Conservation (phyloP, 1,140 invertebrate species). For the Antheraea pernyi region DNA sequence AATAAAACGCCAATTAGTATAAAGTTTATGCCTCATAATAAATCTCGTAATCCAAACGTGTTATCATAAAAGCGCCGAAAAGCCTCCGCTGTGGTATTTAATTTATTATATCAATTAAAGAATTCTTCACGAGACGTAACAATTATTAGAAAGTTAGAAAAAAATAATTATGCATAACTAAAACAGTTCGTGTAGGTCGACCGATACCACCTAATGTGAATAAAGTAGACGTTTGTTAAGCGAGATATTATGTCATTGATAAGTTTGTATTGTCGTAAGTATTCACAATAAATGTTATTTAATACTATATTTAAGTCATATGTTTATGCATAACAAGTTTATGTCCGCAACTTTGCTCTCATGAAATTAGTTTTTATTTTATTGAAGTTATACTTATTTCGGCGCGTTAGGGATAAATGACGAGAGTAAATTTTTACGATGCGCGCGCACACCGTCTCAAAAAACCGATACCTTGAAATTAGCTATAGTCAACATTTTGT, state of each 20-base stretch:
- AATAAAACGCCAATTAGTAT: slow-evolving; percentile 55
- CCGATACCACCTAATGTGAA: background rate
- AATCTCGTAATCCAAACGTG: slow-evolving; percentile 52
- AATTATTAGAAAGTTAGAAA: slow-evolving; percentile 25
- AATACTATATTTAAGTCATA: too few species aligned
- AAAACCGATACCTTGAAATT: too few species aligned
- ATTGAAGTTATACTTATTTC: too few species aligned
- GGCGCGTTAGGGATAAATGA: too few species aligned
- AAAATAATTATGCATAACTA: background rate
- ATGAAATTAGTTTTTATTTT: too few species aligned
- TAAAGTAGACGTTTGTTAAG: background rate
- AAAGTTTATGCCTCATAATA: slow-evolving; percentile 44
- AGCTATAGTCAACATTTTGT: too few species aligned
- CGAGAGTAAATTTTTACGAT: too few species aligned
- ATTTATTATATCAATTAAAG: slow-evolving; percentile 65
- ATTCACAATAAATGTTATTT: too few species aligned
- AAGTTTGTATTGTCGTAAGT: too few species aligned
- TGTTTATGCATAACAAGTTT: too few species aligned
- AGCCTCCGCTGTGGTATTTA: slow-evolving; percentile 38
- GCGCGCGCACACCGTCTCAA: too few species aligned
- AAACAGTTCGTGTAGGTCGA: background rate
- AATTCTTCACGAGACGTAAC: slow-evolving; percentile 48
- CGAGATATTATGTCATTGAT: background rate
- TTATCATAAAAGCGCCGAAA: slow-evolving; percentile 55
- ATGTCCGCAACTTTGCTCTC: too few species aligned